phyloP scores from a whole-genome alignment of 2,113 vertebrate species.

The Dasyprocta punctata region DNA sequence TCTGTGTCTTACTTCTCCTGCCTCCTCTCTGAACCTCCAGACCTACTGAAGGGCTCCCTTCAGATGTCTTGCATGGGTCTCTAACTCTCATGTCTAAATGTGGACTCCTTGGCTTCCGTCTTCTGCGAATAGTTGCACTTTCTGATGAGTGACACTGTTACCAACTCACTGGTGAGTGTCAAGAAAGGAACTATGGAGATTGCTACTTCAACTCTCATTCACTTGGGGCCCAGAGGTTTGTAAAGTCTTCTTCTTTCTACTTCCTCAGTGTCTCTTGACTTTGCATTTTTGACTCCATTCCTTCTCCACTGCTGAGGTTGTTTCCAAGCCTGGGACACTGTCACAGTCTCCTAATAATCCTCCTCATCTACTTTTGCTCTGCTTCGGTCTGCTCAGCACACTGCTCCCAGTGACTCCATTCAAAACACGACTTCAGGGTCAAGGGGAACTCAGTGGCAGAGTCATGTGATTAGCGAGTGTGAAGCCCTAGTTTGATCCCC shows the following conservation, averaged over 20 bases:
- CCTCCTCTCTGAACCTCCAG: background rate
- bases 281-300: background rate
- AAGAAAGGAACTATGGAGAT: background rate
- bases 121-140: background rate
- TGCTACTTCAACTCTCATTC: background rate
- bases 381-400: background rate
- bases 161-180: background rate
- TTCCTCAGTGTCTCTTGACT: background rate
- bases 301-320: background rate
- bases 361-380: background rate
- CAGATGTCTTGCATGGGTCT: background rate
- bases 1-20: background rate
- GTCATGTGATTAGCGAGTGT: background rate
- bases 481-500: background rate
- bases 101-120: background rate
- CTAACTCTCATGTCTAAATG: background rate
- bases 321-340: background rate
- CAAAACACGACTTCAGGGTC: background rate
- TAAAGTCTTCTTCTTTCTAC: background rate
- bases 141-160: background rate
- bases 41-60: background rate
- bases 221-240: background rate
- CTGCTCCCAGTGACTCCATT: background rate
- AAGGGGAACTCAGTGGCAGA: background rate
- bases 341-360: background rate